Evolutionary conservation across 1,140 invertebrate species (phyloP).

Genomic region (Caenorhabditis briggsae): DNA sequence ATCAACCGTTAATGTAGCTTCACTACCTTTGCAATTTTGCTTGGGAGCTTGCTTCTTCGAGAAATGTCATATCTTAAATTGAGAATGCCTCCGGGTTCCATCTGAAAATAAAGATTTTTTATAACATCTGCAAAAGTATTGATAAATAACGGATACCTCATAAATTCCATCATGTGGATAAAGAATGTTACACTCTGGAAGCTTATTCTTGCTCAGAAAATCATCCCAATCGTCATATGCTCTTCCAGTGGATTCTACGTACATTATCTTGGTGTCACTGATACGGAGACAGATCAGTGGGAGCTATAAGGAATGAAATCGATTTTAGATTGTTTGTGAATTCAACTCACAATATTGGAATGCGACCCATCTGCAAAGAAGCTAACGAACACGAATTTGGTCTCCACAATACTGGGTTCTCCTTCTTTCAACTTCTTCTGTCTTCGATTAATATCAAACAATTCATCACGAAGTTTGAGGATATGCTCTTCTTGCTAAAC

Average conservation of each 20-base stretch:
- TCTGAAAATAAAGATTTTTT: background rate
- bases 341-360: slow-evolving; percentile 5
- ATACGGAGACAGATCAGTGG: slow-evolving; percentile 37
- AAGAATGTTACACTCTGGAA: slow-evolving; percentile 23
- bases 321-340: background rate
- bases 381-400: slow-evolving; percentile 36
- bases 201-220: slow-evolving; percentile 26
- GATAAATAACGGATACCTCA: background rate
- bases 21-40: slow-evolving; percentile 35
- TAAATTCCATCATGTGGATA: slow-evolving; percentile 16
- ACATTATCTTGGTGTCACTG: slow-evolving; percentile 34
- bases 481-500: slow-evolving; percentile 49
- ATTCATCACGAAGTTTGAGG: slow-evolving; percentile 5
- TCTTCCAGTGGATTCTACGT: slow-evolving; percentile 34
- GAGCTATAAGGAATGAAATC: background rate
- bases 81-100: slow-evolving; percentile 29
- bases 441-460: slow-evolving; percentile 33
- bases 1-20: no score
- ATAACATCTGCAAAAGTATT: background rate
- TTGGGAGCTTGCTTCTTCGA: slow-evolving; percentile 23
- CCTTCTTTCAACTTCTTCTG: slow-evolving; percentile 39
- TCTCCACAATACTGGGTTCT: slow-evolving; percentile 18
- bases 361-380: slow-evolving; percentile 33
- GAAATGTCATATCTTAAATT: slow-evolving; percentile 39
- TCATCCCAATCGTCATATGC: slow-evolving; percentile 38